A percentile compares a stretch with the other conserved stretches of the same genome.
Evolutionary conservation across 2,797 vertebrate species (phyloP).

Genomic region (Sternarchorhynchus goeldii): DNA sequence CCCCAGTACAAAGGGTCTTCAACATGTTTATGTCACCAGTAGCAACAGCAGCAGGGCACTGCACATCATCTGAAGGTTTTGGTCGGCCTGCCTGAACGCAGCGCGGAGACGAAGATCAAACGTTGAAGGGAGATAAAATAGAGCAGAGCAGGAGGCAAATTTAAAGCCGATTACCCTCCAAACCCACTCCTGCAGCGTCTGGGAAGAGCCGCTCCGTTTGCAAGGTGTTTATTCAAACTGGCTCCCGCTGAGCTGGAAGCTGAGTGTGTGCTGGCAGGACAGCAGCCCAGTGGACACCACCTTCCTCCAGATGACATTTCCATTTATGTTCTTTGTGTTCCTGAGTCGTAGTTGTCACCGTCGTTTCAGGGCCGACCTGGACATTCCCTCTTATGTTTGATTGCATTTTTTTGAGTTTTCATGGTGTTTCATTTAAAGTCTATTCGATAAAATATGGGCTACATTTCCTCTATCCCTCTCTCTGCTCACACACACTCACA

Average conservation of each 20-base stretch:
- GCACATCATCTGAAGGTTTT: slow-evolving; percentile 37
- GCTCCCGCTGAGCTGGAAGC: slow-evolving; percentile 60
- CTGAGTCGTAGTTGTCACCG: slow-evolving; percentile 20
- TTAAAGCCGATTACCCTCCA: slow-evolving; percentile 72
- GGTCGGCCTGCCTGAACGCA: slow-evolving; percentile 34
- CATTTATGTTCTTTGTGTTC: slow-evolving; percentile 17
- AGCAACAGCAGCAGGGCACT: slow-evolving; percentile 31
- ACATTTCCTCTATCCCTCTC: neutral
- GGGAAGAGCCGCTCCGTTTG: slow-evolving; percentile 30
- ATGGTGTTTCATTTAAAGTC: slow-evolving; percentile 5
- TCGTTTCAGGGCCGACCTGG: slow-evolving; percentile 13
- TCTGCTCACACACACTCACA: neutral
- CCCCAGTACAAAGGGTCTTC: slow-evolving; percentile 11
- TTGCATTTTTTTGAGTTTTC: slow-evolving; percentile 25
- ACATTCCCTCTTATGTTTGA: neutral
- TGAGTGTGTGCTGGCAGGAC: slow-evolving; percentile 51
- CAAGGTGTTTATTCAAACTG: slow-evolving; percentile 49
- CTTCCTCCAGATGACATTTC: slow-evolving; percentile 32
- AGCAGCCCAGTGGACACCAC: slow-evolving; percentile 33
- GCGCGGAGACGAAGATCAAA: slow-evolving; percentile 54
- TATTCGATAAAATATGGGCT: neutral
- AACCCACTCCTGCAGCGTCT: slow-evolving; percentile 53
- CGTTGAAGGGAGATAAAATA: slow-evolving; percentile 49
- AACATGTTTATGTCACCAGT: slow-evolving; percentile 25
- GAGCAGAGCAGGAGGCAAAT: slow-evolving; percentile 58